phyloP scores from a whole-genome alignment of 2,113 vertebrate genomes.

The Arvicanthis niloticus region DNA sequence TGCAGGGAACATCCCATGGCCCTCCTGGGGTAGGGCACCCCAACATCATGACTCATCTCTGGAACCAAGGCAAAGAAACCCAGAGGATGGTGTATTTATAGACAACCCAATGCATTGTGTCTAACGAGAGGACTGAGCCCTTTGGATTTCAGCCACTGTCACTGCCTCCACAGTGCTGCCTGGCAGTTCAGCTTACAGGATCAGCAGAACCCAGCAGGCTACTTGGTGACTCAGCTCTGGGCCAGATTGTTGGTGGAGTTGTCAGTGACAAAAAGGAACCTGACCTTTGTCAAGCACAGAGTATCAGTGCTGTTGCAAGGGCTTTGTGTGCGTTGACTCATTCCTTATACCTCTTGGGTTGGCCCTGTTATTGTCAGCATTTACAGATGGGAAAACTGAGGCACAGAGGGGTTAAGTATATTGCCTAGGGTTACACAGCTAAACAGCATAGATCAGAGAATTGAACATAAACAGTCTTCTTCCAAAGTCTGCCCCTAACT shows the following conservation, averaged over 20 bases:
- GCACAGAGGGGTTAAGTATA: not conserved
- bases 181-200: not conserved
- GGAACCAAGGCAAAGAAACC: not conserved
- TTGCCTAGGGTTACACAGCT: not conserved
- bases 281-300: not conserved
- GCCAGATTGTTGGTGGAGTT: not conserved
- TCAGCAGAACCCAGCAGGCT: not conserved
- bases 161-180: not conserved
- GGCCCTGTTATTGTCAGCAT: not conserved
- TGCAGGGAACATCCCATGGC: not conserved
- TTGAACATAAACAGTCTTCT: not conserved
- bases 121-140: not conserved
- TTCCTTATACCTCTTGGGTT: not conserved
- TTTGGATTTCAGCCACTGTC: not conserved
- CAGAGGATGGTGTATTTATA: not conserved
- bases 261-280: slow-evolving; percentile 5
- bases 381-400: not conserved
- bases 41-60: not conserved
- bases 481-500: not conserved
- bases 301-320: not conserved
- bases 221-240: not conserved
- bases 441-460: not conserved
- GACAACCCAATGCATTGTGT: not conserved
- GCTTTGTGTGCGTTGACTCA: not conserved
- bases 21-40: not conserved